phyloP scores from a whole-genome alignment of 2,113 vertebrate genomes.

The Nothoprocta pentlandii region DNA sequence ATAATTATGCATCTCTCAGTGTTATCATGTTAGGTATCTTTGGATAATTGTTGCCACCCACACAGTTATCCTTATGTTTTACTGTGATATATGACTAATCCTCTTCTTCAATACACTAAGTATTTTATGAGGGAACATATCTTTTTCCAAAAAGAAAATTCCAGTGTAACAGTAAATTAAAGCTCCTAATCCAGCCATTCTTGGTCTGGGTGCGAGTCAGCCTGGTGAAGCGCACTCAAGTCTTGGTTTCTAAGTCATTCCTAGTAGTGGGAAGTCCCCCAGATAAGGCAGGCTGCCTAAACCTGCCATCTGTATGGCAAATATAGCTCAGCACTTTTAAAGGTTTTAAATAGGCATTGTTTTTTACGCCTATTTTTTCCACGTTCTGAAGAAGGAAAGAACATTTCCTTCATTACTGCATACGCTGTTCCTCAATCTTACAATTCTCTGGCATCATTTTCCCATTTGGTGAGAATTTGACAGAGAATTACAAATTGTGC shows the following conservation, averaged over 20 bases:
- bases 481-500: not conserved
- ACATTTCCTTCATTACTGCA: fast-evolving
- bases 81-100: conserved; percentile 8
- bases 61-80: conserved; percentile 39
- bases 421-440: not conserved
- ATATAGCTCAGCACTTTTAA: not conserved
- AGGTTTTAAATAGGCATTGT: not conserved
- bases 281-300: not conserved
- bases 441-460: not conserved
- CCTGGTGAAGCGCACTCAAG: not conserved
- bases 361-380: not conserved
- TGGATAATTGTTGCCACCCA: conserved; percentile 45
- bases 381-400: not conserved
- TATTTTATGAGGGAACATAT: not conserved
- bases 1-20: conserved; percentile 19
- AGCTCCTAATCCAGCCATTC: not conserved
- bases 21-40: not conserved
- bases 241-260: not conserved
- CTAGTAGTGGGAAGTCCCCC: not conserved
- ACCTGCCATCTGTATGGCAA: not conserved
- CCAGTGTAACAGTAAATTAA: not conserved
- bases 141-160: not conserved
- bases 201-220: not conserved
- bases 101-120: not conserved
- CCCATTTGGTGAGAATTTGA: not conserved